phyloP scores from a whole-genome alignment of 2,797 vertebrate genomes.

The Enteromius paludinosus region DNA sequence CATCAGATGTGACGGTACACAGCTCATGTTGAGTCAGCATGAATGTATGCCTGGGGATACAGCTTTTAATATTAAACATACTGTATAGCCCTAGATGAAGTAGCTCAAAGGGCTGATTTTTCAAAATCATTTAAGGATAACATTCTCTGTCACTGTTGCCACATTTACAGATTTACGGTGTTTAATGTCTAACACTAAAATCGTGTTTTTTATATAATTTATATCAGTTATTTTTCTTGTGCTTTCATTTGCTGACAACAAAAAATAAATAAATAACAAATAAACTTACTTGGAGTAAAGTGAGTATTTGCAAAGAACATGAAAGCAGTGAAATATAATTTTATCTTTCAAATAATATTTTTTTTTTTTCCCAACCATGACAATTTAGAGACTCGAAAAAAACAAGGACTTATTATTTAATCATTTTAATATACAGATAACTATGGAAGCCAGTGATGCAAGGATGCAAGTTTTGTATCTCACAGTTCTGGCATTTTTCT shows the following conservation, averaged over 20 bases:
- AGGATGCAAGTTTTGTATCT: no score
- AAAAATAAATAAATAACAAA: neutral
- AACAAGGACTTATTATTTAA: neutral
- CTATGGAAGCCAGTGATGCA: no score
- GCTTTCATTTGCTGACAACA: neutral
- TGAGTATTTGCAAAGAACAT: neutral
- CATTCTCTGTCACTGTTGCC: neutral
- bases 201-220: neutral
- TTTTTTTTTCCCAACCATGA: neutral
- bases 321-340: neutral
- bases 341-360: no score
- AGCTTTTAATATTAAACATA: neutral
- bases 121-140: neutral
- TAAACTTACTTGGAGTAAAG: neutral
- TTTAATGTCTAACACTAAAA: neutral
- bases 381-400: neutral
- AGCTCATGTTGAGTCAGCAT: slow-evolving; percentile 5
- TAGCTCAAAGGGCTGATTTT: neutral
- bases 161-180: no score
- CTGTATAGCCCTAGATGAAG: neutral
- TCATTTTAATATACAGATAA: neutral
- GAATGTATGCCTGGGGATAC: slow-evolving; percentile 8
- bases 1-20: neutral
- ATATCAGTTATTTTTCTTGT: no score
- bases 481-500: no score